Conservation (phyloP, 2,113 vertebrate genomes). For the Bufo bufo region DNA sequence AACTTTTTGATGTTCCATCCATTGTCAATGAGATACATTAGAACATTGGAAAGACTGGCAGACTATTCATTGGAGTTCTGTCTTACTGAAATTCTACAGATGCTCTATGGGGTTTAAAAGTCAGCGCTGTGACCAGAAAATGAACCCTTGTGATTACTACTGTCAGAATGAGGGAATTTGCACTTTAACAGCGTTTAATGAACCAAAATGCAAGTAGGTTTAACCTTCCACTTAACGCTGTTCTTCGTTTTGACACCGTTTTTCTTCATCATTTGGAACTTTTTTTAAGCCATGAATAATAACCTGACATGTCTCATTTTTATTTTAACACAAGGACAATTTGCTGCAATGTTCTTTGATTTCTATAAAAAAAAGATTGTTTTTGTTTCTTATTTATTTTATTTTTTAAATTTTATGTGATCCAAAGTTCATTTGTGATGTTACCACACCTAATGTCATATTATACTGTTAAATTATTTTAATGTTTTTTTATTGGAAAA, state of each 20-base stretch:
- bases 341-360: background rate
- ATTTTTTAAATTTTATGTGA: background rate
- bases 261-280: constrained; percentile 74
- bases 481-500: background rate
- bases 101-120: constrained; percentile 99
- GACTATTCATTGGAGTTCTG: constrained; percentile 79
- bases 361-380: background rate
- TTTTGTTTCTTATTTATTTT: background rate
- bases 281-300: constrained; percentile 75
- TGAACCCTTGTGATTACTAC: constrained; percentile 99
- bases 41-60: constrained; percentile 68
- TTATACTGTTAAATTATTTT: background rate
- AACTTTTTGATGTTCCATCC: constrained; percentile 28
- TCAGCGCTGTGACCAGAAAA: constrained; percentile 99
- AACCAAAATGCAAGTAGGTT: constrained; percentile 99
- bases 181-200: constrained; percentile 99
- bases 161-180: constrained; percentile 99
- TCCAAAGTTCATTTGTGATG: constrained; percentile 4
- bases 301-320: constrained; percentile 75
- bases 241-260: constrained; percentile 80
- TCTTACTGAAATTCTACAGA: constrained; percentile 97
- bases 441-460: background rate
- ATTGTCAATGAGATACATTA: constrained; percentile 62
- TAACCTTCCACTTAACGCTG: constrained; percentile 83
- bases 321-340: background rate